Conservation (phyloP, 2,888 invertebrate genomes). For the Cataglyphis cursor region DNA sequence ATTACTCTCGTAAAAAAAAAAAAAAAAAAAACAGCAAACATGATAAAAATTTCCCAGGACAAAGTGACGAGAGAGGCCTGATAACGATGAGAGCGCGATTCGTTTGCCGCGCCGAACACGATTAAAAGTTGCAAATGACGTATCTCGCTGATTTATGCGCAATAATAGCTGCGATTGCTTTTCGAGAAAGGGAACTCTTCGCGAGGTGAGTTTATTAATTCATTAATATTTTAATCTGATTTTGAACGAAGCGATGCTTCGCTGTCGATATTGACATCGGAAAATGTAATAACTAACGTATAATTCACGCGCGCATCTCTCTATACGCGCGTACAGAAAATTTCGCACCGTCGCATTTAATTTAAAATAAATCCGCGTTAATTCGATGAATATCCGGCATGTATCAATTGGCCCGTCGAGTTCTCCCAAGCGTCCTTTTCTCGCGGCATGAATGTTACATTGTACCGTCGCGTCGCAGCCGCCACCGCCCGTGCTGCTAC, state of each 20-base stretch:
- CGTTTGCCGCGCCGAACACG: constrained; percentile 14
- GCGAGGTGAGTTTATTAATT: constrained; percentile 29
- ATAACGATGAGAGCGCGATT: constrained; percentile 4
- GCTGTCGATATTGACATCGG: not conserved
- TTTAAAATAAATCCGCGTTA: constrained; percentile 21
- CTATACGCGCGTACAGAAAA: too few species aligned
- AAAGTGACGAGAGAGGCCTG: constrained; percentile 11
- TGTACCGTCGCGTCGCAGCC: not conserved
- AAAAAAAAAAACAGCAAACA: not conserved
- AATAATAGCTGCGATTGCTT: constrained; percentile 26
- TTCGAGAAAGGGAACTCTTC: constrained; percentile 21
- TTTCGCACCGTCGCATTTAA: not conserved
- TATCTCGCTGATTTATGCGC: constrained; percentile 31
- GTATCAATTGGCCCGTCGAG: constrained; percentile 6
- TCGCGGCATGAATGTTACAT: constrained; percentile 35
- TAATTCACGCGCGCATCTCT: not conserved
- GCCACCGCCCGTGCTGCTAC: not conserved
- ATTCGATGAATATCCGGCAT: not conserved
- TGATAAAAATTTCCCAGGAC: constrained; percentile 9
- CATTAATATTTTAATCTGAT: constrained; percentile 23
- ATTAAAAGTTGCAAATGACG: constrained; percentile 47
- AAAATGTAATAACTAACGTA: constrained; percentile 9
- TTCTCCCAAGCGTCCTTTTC: constrained; percentile 8
- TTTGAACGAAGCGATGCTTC: not conserved
- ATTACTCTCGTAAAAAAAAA: constrained; percentile 51